Conservation (phyloP, 2,113 vertebrate genomes). For the Onychostruthus taczanowskii region DNA sequence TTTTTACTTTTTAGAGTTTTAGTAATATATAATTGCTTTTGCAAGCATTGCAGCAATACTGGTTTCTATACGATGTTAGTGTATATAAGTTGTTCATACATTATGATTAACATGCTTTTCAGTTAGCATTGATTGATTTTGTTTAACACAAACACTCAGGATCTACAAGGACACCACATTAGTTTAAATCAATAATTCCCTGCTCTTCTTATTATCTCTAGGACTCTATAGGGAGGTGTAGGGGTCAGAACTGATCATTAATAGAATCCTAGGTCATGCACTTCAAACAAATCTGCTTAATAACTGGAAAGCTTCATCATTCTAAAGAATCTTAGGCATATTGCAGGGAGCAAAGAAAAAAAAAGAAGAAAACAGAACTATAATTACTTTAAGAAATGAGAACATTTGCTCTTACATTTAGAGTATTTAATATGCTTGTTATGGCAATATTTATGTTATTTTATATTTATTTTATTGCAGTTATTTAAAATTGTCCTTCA, state of each 20-base stretch:
- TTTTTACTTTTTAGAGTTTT: neutral
- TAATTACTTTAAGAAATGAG: neutral
- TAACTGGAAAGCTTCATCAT: neutral
- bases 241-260: slow-evolving; percentile 18
- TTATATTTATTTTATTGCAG: neutral
- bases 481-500: neutral
- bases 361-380: neutral
- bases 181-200: slow-evolving; percentile 33
- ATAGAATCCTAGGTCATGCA: slow-evolving; percentile 27
- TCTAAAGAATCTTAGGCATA: neutral
- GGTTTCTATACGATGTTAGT: neutral
- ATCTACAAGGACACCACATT: neutral
- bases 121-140: neutral
- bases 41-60: neutral
- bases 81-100: neutral
- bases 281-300: neutral
- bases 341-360: neutral
- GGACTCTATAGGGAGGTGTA: neutral
- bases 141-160: neutral
- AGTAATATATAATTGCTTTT: neutral
- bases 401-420: neutral
- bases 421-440: neutral
- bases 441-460: neutral
- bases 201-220: neutral
- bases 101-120: neutral